Evolutionary conservation across 2,797 vertebrate genomes (phyloP), one percentile per base, ranked within the genome.

Genomic region (Platyrinchus mystaceus): DNA sequence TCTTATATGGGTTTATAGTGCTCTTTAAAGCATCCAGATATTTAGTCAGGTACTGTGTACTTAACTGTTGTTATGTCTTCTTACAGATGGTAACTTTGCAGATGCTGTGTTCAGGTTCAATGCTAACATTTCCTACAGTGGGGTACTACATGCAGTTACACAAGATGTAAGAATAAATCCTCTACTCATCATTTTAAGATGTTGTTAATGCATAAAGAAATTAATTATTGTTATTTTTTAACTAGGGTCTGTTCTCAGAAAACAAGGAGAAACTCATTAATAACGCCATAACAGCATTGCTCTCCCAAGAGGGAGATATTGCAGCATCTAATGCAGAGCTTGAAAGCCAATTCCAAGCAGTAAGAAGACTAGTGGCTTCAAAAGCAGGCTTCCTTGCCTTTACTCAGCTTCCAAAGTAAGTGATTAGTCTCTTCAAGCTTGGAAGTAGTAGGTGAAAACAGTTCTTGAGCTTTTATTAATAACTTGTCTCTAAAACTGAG

Each of bases 261-360:
- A 99, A 99, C 98, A 99, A 99, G 97, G 99, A 99, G 97, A 99
- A 99, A 94, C 98, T 99, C 95, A 99, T 99, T 96, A 99, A 99
- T 98, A 99, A 99, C 75, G 99, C 99, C 90, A 98, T 99, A 97
- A 98, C 99, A 92, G 99, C 99, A 44, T 98, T 99, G 56, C 95
- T 99, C 12, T 99, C 98, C n/a, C 99, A 99, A 95, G 99, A 99
- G 91, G 97, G 98, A 12, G 99, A 99, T 96, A 95, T 98, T 75
- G 98, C 98, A 8, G 97, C 98, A 69, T 98, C 98, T 41, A 99
- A 99, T 44, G 94, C 99, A 30, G 99, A 99, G 96, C 98, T 99
- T 56, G 99, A 99, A 97, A 99, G 99, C 94, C 99, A 99, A 28
- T 99, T 99, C 95, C 99, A 99, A 98, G 99, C 99, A 93, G 98